Percentiles rank a stretch among this genome's conserved stretches.
Conservation (phyloP, 2,113 vertebrate species). For the Thamnophis sirtalis region DNA sequence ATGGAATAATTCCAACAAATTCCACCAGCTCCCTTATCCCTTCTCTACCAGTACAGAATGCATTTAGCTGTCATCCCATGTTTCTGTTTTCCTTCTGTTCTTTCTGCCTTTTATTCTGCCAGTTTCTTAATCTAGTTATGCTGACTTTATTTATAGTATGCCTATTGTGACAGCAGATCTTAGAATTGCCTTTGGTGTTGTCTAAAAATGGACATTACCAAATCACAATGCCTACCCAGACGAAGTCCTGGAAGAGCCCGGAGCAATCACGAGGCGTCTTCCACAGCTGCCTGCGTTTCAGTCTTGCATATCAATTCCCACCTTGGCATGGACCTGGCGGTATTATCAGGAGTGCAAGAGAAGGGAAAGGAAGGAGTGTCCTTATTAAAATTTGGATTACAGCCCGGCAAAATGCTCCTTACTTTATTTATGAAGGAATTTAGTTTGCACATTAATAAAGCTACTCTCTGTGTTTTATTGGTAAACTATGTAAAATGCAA, state of each 20-base stretch:
- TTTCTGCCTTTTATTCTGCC: slow-evolving; percentile 70
- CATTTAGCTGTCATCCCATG: slow-evolving; percentile 52
- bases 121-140: slow-evolving; percentile 70
- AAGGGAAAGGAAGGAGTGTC: background rate
- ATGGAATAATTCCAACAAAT: slow-evolving; percentile 45
- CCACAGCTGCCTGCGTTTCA: slow-evolving; percentile 58
- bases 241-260: slow-evolving; percentile 53
- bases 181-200: slow-evolving; percentile 68
- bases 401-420: slow-evolving; percentile 25
- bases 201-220: slow-evolving; percentile 68
- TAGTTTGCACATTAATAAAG: slow-evolving; percentile 59
- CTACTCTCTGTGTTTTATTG: slow-evolving; percentile 66
- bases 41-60: background rate
- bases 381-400: slow-evolving; percentile 42
- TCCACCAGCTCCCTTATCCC: slow-evolving; percentile 26
- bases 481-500: slow-evolving; percentile 72
- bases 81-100: slow-evolving; percentile 58
- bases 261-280: slow-evolving; percentile 49
- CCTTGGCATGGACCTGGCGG: slow-evolving; percentile 40
- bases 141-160: slow-evolving; percentile 69
- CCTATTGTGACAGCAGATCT: slow-evolving; percentile 67
- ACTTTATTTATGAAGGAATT: slow-evolving; percentile 31
- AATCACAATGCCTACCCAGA: slow-evolving; percentile 61
- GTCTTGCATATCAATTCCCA: slow-evolving; percentile 52
- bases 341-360: slow-evolving; percentile 40